Evolutionary conservation across 2,888 invertebrate species (phyloP), one percentile per base, ranked within the genome.

Genomic region (Leucophenga montana): DNA sequence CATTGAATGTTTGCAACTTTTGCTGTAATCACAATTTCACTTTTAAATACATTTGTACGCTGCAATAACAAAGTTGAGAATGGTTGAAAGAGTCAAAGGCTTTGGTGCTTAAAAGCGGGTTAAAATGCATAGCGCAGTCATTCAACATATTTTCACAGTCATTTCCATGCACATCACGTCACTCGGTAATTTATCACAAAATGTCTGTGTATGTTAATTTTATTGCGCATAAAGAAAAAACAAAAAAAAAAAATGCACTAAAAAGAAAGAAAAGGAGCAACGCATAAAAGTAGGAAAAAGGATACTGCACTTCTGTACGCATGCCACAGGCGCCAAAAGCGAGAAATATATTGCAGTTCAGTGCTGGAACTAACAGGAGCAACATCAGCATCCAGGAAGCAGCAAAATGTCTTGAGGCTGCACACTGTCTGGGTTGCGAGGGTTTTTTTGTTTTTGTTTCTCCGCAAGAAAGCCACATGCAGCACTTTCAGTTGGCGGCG

Each of bases 121-220:
- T 64, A 64, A 39, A 16, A 16, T 33, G n/a, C 14, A 66, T 44
- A 44, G 44, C 71, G 79, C 83, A 83, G 79, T 77, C 84, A 79
- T 79, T 77, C 74, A 82, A 75, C 82, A 81, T 84, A 84, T 83
- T 84, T 82, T 76, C 75, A 78, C 71, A 82, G 83, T 77, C 78
- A 80, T 86, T 80, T 77, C 73, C 76, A 86, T 81, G 81, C 84
- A 79, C 76, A 81, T 79, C 86, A 87, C 86, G 86, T 87, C 78
- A 82, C 70, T 77, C 73, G 69, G 82, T 82, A 84, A 86, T 86
- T 85, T 86, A 87, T 86, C 83, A 86, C 85, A 87, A 85, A 79
- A 85, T 81, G 84, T 81, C 81, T 85, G 83, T 83, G 84, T 83
- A 86, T 85, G 86, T 86, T 86, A 86, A 86, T 86, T 87, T 87